Evolutionary conservation across 2,113 vertebrate species (phyloP), one percentile per base, ranked within the genome.

Genomic region (Sinocyclocheilus grahami): DNA sequence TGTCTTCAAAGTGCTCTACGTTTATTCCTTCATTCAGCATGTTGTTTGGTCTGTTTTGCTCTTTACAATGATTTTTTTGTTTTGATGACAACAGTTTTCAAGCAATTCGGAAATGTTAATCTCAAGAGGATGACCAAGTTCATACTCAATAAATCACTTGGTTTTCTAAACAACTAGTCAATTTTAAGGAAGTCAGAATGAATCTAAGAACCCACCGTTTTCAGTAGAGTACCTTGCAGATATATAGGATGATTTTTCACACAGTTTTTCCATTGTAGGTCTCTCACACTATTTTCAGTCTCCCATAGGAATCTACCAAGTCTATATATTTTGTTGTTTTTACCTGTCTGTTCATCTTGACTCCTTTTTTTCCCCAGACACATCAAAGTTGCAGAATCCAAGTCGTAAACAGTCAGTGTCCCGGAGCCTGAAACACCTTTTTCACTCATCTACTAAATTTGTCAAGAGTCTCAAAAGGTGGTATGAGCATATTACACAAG

Each of bases 361-460:
- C 53, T 33, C 13, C 22, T 63, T 13, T 33, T 89, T 22, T 53
- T n/a, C 91, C 93, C 83, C 89, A 99, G 98, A 98, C 90, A 91
- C 90, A 48, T 95, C 96, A 2, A 99, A 98, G 93, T 89, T 97
- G 79, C 97, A 97, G 94, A 98, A 96, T 87, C 88, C 96, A 0
- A 97, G 97, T 91, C 96, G 98, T 86, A 99, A 99, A 92, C 98
- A 97, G 91, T 99, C 98, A 0, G 97, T 99, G 55, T 99, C 98
- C 86, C 96, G 97, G 71, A 99, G 98, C 87, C 93, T 99, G 89
- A 99, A 99, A 91, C 98, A 99, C 86, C 96, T 99, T 81, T 99
- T 99, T 91, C 97, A 99, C 91, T 99, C 98, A 87, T 98, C 97
- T 75, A 98, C 96, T 94, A 99, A 99, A 93, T 99, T 99, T 93